A percentile compares a stretch with the other conserved stretches of the same genome.
Conservation (phyloP, 2,797 vertebrate genomes). For the Dryobates pubescens region DNA sequence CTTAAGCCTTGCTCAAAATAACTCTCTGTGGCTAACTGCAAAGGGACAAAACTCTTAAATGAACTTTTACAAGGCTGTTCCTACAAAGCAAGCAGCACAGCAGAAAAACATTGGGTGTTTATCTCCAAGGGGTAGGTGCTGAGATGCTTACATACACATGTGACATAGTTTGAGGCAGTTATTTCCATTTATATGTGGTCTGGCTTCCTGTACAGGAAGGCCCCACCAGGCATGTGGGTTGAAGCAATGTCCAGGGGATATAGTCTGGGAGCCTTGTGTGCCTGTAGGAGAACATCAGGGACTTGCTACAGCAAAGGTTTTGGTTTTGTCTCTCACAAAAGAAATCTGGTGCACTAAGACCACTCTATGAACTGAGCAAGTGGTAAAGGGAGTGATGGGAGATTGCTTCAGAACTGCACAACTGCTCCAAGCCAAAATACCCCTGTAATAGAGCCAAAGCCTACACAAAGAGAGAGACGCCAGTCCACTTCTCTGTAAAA, state of each 20-base stretch:
- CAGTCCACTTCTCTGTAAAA: not conserved
- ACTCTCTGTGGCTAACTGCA: not conserved
- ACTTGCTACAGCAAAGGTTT: not conserved
- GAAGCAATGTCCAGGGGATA: too few relatives aligned
- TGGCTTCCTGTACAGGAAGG: not conserved
- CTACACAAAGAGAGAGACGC: not conserved
- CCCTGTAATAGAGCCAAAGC: not conserved
- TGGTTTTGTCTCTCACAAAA: not conserved
- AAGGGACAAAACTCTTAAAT: not conserved
- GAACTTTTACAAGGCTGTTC: not conserved
- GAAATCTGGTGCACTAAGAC: not conserved
- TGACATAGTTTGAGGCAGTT: fast-evolving
- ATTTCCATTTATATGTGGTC: not conserved
- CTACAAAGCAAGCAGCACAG: not conserved
- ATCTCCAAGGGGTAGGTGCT: not conserved
- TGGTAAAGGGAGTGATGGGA: not conserved
- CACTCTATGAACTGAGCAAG: fast-evolving
- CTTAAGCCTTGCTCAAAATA: not conserved
- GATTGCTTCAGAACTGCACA: not conserved
- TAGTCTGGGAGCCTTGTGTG: not conserved
- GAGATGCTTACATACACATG: not conserved
- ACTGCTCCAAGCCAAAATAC: conserved; percentile 1
- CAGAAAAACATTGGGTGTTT: not conserved
- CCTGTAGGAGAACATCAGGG: not conserved
- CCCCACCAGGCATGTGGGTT: not conserved